Conservation (phyloP, 2,797 vertebrate genomes). For the Semotilus atromaculatus region DNA sequence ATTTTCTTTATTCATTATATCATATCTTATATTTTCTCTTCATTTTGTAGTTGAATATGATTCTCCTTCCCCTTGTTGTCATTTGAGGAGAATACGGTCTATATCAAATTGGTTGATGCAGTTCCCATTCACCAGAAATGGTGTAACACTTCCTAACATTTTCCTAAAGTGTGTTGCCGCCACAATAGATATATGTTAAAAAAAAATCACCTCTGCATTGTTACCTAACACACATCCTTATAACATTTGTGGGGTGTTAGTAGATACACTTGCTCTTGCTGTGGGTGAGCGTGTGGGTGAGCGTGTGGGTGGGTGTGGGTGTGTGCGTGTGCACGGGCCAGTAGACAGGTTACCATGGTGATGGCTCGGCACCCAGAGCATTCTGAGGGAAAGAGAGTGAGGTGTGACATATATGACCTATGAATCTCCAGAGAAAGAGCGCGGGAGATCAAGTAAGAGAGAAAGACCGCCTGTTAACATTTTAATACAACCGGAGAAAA, state of each 20-base stretch:
- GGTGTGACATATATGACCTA: conserved; percentile 59
- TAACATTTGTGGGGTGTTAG: conserved; percentile 43
- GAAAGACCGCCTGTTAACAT: background rate
- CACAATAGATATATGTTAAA: background rate
- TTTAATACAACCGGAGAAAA: background rate
- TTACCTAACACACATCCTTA: conserved; percentile 3
- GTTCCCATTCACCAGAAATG: background rate
- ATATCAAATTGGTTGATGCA: background rate
- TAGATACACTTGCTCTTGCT: conserved; percentile 38
- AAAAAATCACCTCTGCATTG: background rate
- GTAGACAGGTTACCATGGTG: conserved; percentile 59
- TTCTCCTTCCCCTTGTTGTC: background rate
- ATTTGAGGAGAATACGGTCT: background rate
- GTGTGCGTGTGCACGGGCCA: conserved; percentile 33
- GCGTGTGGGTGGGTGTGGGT: conserved; percentile 26
- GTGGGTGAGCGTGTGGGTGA: conserved; percentile 51
- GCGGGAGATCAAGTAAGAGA: conserved; percentile 1
- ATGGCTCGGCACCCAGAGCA: conserved; percentile 45
- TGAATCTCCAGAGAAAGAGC: conserved; percentile 46
- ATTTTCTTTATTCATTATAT: too few species aligned
- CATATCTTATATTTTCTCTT: background rate
- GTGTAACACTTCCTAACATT: background rate
- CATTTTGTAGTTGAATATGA: background rate
- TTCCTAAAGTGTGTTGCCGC: background rate
- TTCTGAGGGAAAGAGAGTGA: conserved; percentile 57